These are phyloP conservation scores for Lepidocyrtoides sp. DNA, from an alignment of 2,888 invertebrate genomes.

Conservation along the genomic window DNA sequence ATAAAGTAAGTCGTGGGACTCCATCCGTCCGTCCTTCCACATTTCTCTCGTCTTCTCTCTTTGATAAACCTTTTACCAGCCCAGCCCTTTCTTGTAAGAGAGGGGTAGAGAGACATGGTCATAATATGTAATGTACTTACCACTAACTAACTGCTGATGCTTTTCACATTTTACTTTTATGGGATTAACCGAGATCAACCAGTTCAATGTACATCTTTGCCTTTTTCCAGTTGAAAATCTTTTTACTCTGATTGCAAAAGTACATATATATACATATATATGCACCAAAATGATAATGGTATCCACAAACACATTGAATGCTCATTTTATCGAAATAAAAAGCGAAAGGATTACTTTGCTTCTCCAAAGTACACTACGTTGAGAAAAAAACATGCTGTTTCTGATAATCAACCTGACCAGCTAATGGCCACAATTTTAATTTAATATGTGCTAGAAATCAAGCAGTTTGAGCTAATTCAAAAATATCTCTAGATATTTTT, in stretches of 20 bases:
- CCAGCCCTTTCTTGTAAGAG: conserved; percentile 65
- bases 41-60: conserved; percentile 16
- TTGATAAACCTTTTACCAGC: conserved; percentile 55
- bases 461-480: conserved; percentile 77
- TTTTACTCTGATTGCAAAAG: conserved; percentile 15
- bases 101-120: conserved; percentile 37
- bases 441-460: conserved; percentile 83
- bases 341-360: background rate
- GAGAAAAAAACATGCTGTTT: conserved; percentile 56
- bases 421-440: conserved; percentile 76
- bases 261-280: background rate
- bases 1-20: conserved; percentile 81
- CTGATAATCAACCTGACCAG: conserved; percentile 69
- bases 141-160: conserved; percentile 31
- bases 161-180: conserved; percentile 72
- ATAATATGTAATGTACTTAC: conserved; percentile 27
- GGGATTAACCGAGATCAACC: conserved; percentile 64
- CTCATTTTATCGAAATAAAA: conserved; percentile 13
- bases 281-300: background rate
- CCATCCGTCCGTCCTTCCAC: conserved; percentile 56
- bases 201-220: conserved; percentile 52
- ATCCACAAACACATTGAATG: background rate
- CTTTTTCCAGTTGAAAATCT: conserved; percentile 27
- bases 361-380: background rate
- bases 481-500: conserved; percentile 8